phyloP scores from a whole-genome alignment of 2,888 invertebrate species.

The Stegana nigrithorax region DNA sequence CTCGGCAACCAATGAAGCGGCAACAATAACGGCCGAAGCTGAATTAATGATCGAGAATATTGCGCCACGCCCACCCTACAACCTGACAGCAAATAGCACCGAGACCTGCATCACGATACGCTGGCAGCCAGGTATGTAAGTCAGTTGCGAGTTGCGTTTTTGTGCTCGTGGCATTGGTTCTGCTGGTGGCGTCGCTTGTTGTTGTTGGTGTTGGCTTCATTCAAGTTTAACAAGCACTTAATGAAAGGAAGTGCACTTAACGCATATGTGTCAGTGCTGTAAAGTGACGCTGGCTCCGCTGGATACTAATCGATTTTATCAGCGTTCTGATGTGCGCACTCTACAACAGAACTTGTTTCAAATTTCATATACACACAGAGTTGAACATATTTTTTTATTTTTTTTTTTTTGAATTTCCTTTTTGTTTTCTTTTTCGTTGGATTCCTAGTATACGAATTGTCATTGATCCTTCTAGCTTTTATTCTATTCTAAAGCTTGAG shows the following conservation, averaged over 20 bases:
- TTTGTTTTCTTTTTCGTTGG: no score
- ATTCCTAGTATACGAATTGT: no score
- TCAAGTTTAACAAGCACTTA: neutral
- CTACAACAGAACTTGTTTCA: no score
- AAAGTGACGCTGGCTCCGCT: no score
- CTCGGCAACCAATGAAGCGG: constrained; percentile 87
- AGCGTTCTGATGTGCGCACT: no score
- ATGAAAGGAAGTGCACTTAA: no score
- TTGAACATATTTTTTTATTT: no score
- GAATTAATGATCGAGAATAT: constrained; percentile 87
- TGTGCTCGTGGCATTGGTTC: neutral
- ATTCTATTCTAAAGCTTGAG: no score
- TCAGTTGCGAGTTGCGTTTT: neutral
- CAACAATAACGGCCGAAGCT: constrained; percentile 82
- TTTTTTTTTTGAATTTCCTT: constrained; percentile 2
- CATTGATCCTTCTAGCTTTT: no score
- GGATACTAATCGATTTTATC: no score
- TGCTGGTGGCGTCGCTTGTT: neutral
- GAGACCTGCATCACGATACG: constrained; percentile 79
- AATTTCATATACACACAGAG: no score
- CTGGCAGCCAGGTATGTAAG: constrained; percentile 79
- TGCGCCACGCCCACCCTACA: constrained; percentile 91
- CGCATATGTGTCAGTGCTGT: no score
- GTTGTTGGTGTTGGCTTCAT: constrained; percentile 5
- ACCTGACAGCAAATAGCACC: constrained; percentile 82